Evolutionary conservation across 2,888 invertebrate species (phyloP).

Genomic region (Junonia oenone): DNA sequence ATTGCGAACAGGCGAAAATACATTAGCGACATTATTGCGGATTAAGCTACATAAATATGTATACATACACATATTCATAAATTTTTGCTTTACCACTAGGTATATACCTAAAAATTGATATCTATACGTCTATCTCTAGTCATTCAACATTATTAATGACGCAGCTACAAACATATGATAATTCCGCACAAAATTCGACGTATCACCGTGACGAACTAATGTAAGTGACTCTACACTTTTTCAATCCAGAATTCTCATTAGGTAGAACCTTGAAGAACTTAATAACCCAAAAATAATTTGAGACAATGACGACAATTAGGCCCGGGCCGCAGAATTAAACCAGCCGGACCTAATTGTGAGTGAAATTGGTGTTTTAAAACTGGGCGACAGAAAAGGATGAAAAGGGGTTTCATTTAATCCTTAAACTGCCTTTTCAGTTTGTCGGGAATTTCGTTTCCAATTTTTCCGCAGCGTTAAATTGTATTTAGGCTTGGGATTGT

Average conservation of each 20-base stretch:
- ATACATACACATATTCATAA: too few species aligned
- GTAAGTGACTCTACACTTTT: conserved; percentile 2
- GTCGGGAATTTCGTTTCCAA: not conserved
- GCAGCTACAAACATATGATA: not conserved
- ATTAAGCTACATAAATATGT: too few species aligned
- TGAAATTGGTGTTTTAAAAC: conserved; percentile 18
- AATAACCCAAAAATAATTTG: conserved; percentile 22
- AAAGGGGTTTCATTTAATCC: conserved; percentile 3
- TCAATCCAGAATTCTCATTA: conserved; percentile 2
- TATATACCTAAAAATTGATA: too few species aligned
- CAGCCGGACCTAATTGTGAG: conserved; percentile 16
- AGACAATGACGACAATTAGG: conserved; percentile 19
- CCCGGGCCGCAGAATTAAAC: conserved; percentile 15
- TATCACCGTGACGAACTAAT: conserved; percentile 1
- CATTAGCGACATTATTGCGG: too few species aligned
- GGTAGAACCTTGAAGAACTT: conserved; percentile 6
- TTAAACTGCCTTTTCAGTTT: not conserved
- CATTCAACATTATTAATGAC: not conserved
- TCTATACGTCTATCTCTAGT: too few species aligned
- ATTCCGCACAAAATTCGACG: not conserved
- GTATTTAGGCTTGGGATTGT: too few species aligned
- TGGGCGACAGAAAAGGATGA: not conserved
- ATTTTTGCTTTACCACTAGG: too few species aligned
- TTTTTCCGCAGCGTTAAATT: too few species aligned
- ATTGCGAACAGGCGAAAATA: too few species aligned